These are phyloP conservation scores for Horisme vitalbata DNA, from an alignment of 2,888 invertebrate species.

Conservation along the genomic window DNA sequence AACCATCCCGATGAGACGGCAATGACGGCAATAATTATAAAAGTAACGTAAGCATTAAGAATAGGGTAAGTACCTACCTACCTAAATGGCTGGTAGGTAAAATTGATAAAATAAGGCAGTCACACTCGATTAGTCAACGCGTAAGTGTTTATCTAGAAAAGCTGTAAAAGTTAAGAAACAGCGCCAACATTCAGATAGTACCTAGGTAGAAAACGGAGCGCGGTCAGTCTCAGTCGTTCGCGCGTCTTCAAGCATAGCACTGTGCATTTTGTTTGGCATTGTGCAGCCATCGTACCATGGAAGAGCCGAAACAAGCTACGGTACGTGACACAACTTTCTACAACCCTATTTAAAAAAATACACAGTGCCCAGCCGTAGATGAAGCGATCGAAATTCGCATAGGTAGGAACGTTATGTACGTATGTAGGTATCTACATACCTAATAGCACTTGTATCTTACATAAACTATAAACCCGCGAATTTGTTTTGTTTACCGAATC, in stretches of 20 bases:
- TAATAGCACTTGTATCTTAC: no score
- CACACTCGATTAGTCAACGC: constrained; percentile 55
- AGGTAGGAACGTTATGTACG: no score
- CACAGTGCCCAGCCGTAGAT: constrained; percentile 9
- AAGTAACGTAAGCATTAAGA: constrained; percentile 29
- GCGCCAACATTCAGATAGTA: constrained; percentile 32
- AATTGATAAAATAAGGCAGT: constrained; percentile 41
- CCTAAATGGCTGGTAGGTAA: no score
- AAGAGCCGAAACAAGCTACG: constrained; percentile 44
- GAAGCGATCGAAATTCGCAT: constrained; percentile 2
- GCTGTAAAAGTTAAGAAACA: constrained; percentile 41
- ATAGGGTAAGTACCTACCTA: no score
- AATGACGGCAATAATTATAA: neutral
- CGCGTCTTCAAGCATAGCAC: constrained; percentile 49
- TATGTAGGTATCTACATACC: no score
- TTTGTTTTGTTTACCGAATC: constrained; percentile 42
- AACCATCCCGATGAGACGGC: no score
- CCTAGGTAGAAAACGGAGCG: constrained; percentile 37
- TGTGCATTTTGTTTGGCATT: constrained; percentile 38
- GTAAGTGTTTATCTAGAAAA: constrained; percentile 59
- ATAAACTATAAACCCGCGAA: constrained; percentile 38
- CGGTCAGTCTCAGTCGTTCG: constrained; percentile 52
- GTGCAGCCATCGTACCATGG: constrained; percentile 39
- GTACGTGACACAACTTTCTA: constrained; percentile 49
- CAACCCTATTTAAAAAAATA: constrained; percentile 20